Evolutionary conservation across 2,113 vertebrate genomes (phyloP).

Genomic region (Saimiri boliviensis): DNA sequence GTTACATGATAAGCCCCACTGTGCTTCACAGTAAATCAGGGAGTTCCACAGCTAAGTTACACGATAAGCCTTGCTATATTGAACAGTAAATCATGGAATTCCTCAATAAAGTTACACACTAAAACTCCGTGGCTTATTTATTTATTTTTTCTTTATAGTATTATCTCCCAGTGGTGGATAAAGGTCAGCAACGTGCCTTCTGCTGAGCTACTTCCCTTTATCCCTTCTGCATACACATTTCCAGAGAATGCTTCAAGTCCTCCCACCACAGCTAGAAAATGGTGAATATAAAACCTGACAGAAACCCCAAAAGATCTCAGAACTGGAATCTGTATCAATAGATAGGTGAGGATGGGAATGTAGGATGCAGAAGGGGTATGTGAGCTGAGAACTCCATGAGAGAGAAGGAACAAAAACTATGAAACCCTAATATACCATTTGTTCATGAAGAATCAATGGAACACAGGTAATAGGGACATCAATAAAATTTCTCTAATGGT

Average conservation of each 20-base stretch:
- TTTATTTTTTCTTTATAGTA: constrained; percentile 77
- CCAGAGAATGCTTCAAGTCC: background rate
- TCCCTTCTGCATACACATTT: background rate
- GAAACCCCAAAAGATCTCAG: background rate
- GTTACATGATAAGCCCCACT: constrained; percentile 78
- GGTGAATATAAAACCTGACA: background rate
- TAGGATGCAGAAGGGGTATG: background rate
- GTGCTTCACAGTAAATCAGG: constrained; percentile 80
- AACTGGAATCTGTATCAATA: background rate
- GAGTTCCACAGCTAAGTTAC: constrained; percentile 73
- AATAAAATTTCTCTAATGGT: background rate
- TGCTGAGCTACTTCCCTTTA: background rate
- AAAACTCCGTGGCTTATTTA: constrained; percentile 65
- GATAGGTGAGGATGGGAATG: background rate
- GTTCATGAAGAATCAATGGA: background rate
- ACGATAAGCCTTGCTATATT: constrained; percentile 80
- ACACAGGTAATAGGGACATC: background rate
- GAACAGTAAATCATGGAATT: constrained; percentile 80
- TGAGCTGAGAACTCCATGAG: background rate
- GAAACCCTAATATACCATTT: background rate
- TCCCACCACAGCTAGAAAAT: background rate
- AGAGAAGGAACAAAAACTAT: background rate
- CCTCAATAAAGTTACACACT: constrained; percentile 77
- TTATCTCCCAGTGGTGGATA: constrained; percentile 49
- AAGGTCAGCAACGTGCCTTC: constrained; percentile 63